phyloP scores from a whole-genome alignment of 2,113 vertebrate species.

The Malurus alboscapulatus region DNA sequence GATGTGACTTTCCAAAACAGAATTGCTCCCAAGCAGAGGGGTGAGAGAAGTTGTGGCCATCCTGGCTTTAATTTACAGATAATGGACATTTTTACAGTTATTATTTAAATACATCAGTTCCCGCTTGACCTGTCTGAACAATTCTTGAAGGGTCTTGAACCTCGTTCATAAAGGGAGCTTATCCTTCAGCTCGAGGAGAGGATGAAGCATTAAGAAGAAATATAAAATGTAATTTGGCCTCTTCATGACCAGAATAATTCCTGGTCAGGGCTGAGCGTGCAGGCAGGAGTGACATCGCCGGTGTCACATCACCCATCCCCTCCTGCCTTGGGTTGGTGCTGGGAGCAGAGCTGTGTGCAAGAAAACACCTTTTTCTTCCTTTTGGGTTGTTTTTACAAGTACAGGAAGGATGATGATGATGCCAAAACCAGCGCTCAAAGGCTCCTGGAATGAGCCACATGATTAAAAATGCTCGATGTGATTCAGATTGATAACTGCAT shows the following conservation, averaged over 20 bases:
- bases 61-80: neutral
- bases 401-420: neutral
- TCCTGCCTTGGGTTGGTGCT: fast-evolving
- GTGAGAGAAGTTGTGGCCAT: neutral
- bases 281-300: fast-evolving
- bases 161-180: neutral
- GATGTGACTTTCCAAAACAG: neutral
- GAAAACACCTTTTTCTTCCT: neutral
- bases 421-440: neutral
- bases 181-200: neutral
- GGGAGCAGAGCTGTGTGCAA: neutral
- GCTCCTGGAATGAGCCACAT: neutral
- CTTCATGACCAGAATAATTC: neutral
- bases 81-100: neutral
- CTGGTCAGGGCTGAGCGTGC: neutral
- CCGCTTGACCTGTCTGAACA: slow-evolving; percentile 40
- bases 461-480: slow-evolving; percentile 5
- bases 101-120: slow-evolving; percentile 10
- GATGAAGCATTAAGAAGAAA: slow-evolving; percentile 11
- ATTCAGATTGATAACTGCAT: slow-evolving; percentile 40
- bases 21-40: neutral
- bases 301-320: neutral
- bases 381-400: neutral
- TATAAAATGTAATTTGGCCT: neutral
- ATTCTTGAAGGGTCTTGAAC: slow-evolving; percentile 18